phyloP scores from a whole-genome alignment of 2,888 invertebrate species.

The Caenorhabditis japonica region DNA sequence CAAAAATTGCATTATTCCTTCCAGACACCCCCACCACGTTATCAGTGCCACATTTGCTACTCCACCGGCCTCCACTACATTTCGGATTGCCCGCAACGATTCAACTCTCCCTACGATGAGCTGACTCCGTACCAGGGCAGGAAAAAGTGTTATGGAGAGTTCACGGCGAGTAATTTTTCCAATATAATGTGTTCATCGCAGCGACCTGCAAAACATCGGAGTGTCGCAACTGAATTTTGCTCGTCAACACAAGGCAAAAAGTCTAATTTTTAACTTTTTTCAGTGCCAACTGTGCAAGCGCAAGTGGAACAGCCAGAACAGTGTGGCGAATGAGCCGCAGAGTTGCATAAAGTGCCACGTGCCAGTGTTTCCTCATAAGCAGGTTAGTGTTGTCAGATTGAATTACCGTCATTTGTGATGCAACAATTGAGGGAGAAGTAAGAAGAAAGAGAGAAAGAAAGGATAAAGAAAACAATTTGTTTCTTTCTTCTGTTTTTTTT shows the following conservation, averaged over 20 bases:
- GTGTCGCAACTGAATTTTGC: no score
- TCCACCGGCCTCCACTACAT: slow-evolving; percentile 73
- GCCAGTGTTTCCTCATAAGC: slow-evolving; percentile 76
- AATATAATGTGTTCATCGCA: not conserved
- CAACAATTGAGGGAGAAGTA: no score
- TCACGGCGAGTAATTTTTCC: slow-evolving; percentile 61
- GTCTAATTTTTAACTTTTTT: slow-evolving; percentile 9
- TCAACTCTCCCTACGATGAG: slow-evolving; percentile 76
- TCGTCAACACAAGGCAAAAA: no score
- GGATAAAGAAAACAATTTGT: no score
- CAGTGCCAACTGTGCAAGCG: slow-evolving; percentile 65
- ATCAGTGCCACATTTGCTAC: slow-evolving; percentile 77
- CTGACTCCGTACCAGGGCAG: slow-evolving; percentile 77
- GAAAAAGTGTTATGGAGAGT: slow-evolving; percentile 77
- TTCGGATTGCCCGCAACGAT: slow-evolving; percentile 75
- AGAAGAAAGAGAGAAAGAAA: no score
- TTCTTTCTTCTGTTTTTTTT: no score
- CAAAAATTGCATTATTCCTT: slow-evolving; percentile 1
- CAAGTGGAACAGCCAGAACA: slow-evolving; percentile 72
- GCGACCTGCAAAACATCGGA: no score
- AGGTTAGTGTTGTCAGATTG: no score
- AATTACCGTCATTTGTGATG: no score
- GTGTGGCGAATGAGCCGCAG: slow-evolving; percentile 76
- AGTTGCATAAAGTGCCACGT: slow-evolving; percentile 76
- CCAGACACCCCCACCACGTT: slow-evolving; percentile 71